Percentiles rank a stretch among this genome's conserved stretches.
phyloP scores from a whole-genome alignment of 2,113 vertebrate species.

The Sinocyclocheilus anshuiensis region DNA sequence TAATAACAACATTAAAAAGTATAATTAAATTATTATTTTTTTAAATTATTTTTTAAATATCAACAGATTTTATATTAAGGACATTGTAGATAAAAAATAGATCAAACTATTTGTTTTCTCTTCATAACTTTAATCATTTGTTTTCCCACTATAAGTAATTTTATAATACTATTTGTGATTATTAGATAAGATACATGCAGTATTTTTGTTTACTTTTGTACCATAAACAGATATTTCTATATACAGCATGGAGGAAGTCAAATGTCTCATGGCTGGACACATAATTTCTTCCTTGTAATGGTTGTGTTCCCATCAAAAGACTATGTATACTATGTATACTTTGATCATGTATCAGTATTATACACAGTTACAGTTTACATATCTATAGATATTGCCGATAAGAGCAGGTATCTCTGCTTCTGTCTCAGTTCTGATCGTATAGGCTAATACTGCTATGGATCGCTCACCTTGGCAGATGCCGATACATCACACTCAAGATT shows the following conservation, averaged over 20 bases:
- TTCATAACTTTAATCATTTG: too few relatives aligned
- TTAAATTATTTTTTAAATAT: too few relatives aligned
- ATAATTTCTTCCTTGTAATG: neutral
- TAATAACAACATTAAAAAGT: neutral
- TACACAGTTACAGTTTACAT: neutral
- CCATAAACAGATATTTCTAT: too few relatives aligned
- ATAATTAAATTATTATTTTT: too few relatives aligned
- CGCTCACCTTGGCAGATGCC: neutral
- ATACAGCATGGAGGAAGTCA: neutral
- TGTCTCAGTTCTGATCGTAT: neutral
- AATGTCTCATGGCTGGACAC: neutral
- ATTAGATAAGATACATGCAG: too few relatives aligned
- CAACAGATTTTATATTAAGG: too few relatives aligned
- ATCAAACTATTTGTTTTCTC: too few relatives aligned
- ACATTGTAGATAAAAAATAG: too few relatives aligned
- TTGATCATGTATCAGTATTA: neutral
- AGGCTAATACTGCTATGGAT: conserved; percentile 26
- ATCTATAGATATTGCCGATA: neutral
- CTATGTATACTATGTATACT: neutral
- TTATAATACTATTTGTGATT: too few relatives aligned
- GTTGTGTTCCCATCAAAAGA: neutral
- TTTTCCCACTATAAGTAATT: too few relatives aligned
- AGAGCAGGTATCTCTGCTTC: neutral
- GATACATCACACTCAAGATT: conserved; percentile 30
- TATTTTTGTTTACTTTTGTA: too few relatives aligned